Evolutionary conservation across 2,797 vertebrate genomes (phyloP).

Genomic region (Phataginus tetradactyla): DNA sequence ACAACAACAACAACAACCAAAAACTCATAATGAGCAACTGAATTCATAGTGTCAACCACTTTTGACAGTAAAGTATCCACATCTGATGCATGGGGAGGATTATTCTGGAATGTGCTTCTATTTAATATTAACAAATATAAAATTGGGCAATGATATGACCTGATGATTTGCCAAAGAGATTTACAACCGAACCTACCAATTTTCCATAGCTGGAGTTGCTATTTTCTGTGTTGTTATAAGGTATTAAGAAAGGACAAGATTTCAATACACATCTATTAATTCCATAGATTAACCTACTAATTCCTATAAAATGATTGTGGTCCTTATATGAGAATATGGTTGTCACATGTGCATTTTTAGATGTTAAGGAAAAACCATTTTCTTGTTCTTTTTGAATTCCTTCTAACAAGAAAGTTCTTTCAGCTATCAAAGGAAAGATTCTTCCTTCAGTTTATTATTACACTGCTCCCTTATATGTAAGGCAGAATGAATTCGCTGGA

Average conservation of each 20-base stretch:
- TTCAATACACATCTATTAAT: not conserved
- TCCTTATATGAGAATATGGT: not conserved
- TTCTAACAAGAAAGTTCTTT: not conserved
- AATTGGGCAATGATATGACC: not conserved
- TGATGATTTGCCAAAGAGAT: not conserved
- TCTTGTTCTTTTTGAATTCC: not conserved
- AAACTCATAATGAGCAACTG: not conserved
- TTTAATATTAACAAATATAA: not conserved
- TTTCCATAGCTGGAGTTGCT: not conserved
- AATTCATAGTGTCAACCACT: not conserved
- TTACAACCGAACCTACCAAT: not conserved
- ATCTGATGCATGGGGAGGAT: not conserved
- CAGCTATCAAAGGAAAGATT: not conserved
- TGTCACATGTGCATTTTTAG: not conserved
- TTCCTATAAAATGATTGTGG: not conserved
- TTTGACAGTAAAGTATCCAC: not conserved
- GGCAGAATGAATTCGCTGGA: not conserved
- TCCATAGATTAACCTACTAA: not conserved
- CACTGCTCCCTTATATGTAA: not conserved
- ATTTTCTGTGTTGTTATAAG: not conserved
- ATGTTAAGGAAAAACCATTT: not conserved
- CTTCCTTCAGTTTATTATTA: not conserved
- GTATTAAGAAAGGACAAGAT: not conserved
- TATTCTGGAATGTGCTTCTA: not conserved
- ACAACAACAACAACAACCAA: not conserved